Percentiles rank a stretch among this genome's conserved stretches.
Conservation (phyloP, 2,797 vertebrate species). For the Calcarius lapponicus region DNA sequence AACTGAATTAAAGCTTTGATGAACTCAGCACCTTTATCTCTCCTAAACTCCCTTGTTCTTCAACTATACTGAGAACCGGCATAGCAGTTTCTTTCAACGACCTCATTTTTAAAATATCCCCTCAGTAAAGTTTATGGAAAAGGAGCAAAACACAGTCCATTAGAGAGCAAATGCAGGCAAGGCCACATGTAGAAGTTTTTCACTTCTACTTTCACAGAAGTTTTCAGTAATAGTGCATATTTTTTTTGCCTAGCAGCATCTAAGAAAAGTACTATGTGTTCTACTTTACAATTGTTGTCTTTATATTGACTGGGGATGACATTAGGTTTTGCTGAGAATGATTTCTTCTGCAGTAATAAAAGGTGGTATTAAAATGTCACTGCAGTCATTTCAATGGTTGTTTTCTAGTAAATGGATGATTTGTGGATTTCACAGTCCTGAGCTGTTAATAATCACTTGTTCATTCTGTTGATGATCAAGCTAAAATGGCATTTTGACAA, state of each 20-base stretch:
- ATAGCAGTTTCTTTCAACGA: neutral
- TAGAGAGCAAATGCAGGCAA: neutral
- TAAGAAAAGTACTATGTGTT: neutral
- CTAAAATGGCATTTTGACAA: slow-evolving; percentile 19
- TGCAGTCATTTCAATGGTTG: neutral
- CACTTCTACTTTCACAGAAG: neutral
- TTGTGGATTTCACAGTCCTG: neutral
- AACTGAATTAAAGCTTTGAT: neutral
- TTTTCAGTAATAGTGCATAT: neutral
- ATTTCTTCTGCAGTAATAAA: slow-evolving; percentile 19
- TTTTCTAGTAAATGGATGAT: slow-evolving; percentile 5
- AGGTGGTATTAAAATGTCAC: slow-evolving; percentile 28
- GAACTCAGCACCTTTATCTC: neutral
- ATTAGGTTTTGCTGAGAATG: neutral
- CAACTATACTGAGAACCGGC: neutral
- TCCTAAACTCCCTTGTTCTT: neutral
- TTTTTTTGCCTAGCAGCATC: neutral
- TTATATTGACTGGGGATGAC: neutral
- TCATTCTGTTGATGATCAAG: neutral
- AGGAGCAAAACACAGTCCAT: neutral
- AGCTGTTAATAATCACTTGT: neutral
- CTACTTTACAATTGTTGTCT: neutral
- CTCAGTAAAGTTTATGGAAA: neutral
- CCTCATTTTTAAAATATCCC: neutral
- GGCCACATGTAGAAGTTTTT: neutral